Percentiles rank a stretch among this genome's conserved stretches.
These are phyloP conservation scores for Thalassophryne amazonica DNA, from an alignment of 2,797 vertebrate species.

Conservation along the genomic window DNA sequence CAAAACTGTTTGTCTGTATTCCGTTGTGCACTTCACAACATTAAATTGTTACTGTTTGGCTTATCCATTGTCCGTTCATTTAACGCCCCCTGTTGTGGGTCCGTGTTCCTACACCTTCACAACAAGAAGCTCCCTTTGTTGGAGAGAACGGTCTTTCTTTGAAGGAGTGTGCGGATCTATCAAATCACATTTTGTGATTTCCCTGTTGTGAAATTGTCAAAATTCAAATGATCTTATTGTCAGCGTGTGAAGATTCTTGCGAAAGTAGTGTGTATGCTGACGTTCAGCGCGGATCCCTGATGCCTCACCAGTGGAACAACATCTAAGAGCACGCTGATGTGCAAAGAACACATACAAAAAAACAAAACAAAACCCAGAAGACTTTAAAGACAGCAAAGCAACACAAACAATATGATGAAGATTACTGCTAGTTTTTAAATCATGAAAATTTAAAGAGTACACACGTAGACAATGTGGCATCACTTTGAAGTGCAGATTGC, in stretches of 20 bases:
- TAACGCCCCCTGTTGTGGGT: too few relatives aligned
- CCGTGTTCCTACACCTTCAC: too few relatives aligned
- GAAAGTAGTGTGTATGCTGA: constrained; percentile 36
- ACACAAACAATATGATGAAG: constrained; percentile 11
- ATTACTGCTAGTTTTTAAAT: constrained; percentile 21
- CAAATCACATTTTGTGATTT: constrained; percentile 40
- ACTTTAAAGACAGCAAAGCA: constrained; percentile 13
- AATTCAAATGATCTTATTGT: constrained; percentile 30
- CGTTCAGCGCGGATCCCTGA: constrained; percentile 29
- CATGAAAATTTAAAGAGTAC: constrained; percentile 30
- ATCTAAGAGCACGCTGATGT: constrained; percentile 33
- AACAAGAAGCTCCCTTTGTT: constrained; percentile 7
- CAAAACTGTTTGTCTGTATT: too few relatives aligned
- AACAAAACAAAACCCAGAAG: constrained; percentile 9
- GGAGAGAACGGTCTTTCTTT: constrained; percentile 6
- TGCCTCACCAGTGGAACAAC: constrained; percentile 27
- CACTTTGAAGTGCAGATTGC: constrained; percentile 15
- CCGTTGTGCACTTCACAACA: too few relatives aligned
- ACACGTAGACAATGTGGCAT: constrained; percentile 12
- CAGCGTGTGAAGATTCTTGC: constrained; percentile 27
- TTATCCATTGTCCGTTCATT: too few relatives aligned
- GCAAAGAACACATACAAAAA: constrained; percentile 29
- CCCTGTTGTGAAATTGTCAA: constrained; percentile 27
- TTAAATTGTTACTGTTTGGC: too few relatives aligned
- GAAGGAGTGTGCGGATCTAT: constrained; percentile 12